Conservation (phyloP, 2,888 invertebrate genomes). For the Ochlodes sylvanus region DNA sequence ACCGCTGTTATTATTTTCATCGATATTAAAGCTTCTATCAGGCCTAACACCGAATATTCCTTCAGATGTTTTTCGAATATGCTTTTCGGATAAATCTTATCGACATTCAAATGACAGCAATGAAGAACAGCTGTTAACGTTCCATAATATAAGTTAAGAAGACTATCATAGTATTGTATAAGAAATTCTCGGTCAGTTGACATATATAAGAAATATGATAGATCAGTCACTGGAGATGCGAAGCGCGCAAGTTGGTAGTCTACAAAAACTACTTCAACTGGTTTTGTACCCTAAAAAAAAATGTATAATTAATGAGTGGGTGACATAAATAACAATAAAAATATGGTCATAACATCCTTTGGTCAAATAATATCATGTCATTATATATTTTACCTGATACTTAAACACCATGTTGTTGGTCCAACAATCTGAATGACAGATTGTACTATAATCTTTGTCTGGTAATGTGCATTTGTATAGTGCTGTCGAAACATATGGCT, state of each 20-base stretch:
- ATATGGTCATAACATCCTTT: too few species aligned
- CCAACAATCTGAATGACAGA: constrained; percentile 76
- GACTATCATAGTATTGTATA: constrained; percentile 55
- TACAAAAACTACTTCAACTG: constrained; percentile 63
- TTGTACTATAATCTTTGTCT: constrained; percentile 52
- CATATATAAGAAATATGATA: constrained; percentile 70
- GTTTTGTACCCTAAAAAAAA: constrained; percentile 60
- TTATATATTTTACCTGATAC: constrained; percentile 55
- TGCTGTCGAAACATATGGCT: constrained; percentile 56
- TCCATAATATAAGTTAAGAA: constrained; percentile 64
- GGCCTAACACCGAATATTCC: constrained; percentile 65
- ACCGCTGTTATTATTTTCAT: constrained; percentile 74
- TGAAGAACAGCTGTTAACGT: constrained; percentile 65
- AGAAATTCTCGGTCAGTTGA: constrained; percentile 61
- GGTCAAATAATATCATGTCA: too few species aligned
- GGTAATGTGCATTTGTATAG: constrained; percentile 60
- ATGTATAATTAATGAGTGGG: constrained; percentile 1
- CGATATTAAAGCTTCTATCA: constrained; percentile 70
- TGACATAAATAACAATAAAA: too few species aligned
- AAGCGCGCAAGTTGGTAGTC: constrained; percentile 66
- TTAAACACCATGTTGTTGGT: constrained; percentile 66
- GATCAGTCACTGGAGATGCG: constrained; percentile 67
- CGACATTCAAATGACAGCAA: constrained; percentile 61
- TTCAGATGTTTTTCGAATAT: constrained; percentile 62
- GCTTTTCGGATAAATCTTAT: constrained; percentile 59